Evolutionary conservation across 2,797 vertebrate genomes (phyloP).

Genomic region (Gephyroberyx darwinii): DNA sequence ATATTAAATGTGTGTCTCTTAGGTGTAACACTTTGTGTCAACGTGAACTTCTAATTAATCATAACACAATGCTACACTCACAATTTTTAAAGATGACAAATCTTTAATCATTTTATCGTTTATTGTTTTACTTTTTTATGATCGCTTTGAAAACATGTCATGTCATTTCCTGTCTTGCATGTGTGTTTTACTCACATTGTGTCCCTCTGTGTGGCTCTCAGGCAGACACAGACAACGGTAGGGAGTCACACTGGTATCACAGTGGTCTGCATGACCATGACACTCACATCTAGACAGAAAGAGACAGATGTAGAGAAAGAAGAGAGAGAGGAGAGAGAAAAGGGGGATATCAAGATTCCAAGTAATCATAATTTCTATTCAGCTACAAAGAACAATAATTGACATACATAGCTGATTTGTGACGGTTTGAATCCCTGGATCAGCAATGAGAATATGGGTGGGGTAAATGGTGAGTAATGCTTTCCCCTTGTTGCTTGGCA

Average conservation of each 20-base stretch:
- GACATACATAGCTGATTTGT: too few species aligned
- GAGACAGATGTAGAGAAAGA: constrained; percentile 6
- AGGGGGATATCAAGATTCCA: not conserved
- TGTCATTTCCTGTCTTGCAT: not conserved
- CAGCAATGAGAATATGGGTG: too few species aligned
- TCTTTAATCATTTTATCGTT: not conserved
- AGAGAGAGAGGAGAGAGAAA: not conserved
- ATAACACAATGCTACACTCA: not conserved
- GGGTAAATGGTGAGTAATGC: too few species aligned
- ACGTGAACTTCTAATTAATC: not conserved
- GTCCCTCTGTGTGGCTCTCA: constrained; percentile 88
- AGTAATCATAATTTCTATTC: not conserved
- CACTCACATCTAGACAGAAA: constrained; percentile 87
- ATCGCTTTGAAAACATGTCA: not conserved
- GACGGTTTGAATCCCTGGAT: too few species aligned
- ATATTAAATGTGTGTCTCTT: not conserved
- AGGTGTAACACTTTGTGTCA: not conserved
- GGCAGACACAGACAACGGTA: constrained; percentile 87
- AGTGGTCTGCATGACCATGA: constrained; percentile 87
- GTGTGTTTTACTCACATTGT: constrained; percentile 85
- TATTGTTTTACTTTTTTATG: not conserved
- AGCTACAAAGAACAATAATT: too few species aligned
- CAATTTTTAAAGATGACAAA: not conserved
- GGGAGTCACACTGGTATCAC: constrained; percentile 80
- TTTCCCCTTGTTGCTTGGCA: too few species aligned